phyloP scores from a whole-genome alignment of 1,140 invertebrate species.

The Drosophila leontia region DNA sequence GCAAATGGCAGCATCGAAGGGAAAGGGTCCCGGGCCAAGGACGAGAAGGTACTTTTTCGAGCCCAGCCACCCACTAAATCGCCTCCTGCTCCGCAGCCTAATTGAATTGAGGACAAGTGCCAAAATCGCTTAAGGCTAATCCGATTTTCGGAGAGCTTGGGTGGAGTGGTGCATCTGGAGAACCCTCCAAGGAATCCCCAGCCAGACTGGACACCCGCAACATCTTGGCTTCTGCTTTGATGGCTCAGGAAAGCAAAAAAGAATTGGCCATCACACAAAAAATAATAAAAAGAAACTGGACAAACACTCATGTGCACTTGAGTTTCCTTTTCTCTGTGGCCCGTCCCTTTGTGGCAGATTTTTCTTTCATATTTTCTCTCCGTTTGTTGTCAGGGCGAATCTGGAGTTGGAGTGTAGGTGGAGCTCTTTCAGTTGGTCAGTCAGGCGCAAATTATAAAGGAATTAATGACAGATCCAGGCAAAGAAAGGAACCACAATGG shows the following conservation, averaged over 20 bases:
- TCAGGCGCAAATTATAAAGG: constrained; percentile 82
- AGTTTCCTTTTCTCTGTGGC: constrained; percentile 52
- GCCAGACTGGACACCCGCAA: constrained; percentile 70
- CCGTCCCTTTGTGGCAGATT: constrained; percentile 59
- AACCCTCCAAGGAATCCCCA: constrained; percentile 41
- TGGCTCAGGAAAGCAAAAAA: constrained; percentile 30
- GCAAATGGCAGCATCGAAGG: constrained; percentile 52
- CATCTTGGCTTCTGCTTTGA: constrained; percentile 68
- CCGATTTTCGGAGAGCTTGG: constrained; percentile 78
- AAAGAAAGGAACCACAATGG: constrained; percentile 51
- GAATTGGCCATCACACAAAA: constrained; percentile 24
- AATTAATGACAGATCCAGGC: constrained; percentile 71
- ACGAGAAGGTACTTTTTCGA: constrained; percentile 52
- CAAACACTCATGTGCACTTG: constrained; percentile 67
- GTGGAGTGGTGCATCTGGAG: constrained; percentile 5
- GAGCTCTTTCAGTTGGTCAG: constrained; percentile 67
- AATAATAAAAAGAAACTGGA: constrained; percentile 45
- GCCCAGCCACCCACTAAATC: constrained; percentile 34
- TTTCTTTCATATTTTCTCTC: constrained; percentile 54
- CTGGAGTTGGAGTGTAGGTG: constrained; percentile 45
- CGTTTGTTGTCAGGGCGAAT: constrained; percentile 46
- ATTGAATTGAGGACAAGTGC: constrained; percentile 80
- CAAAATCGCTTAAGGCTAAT: constrained; percentile 75
- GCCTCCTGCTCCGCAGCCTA: constrained; percentile 53
- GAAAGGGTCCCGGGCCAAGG: constrained; percentile 16